Percentiles rank a stretch among this genome's conserved stretches.
These are phyloP conservation scores for Menidia beryllina DNA, from an alignment of 2,113 vertebrate species.

Conservation along the genomic window DNA sequence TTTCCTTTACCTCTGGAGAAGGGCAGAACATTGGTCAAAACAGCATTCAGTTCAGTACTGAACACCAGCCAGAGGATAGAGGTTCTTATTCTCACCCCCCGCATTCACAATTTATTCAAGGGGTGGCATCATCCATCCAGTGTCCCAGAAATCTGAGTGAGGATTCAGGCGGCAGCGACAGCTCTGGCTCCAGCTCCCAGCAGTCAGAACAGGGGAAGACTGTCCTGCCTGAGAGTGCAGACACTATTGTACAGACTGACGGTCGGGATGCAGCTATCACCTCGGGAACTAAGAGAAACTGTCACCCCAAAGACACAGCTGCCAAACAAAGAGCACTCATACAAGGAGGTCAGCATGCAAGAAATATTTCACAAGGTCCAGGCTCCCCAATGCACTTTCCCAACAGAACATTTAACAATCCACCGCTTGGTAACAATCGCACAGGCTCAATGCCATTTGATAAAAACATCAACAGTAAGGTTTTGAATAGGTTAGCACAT, in stretches of 20 bases:
- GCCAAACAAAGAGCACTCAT: constrained; percentile 81
- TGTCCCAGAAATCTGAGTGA: constrained; percentile 84
- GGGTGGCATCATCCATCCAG: constrained; percentile 69
- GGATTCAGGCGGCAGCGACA: constrained; percentile 78
- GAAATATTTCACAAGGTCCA: constrained; percentile 84
- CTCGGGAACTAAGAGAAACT: constrained; percentile 82
- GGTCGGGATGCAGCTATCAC: constrained; percentile 77
- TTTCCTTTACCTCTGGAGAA: constrained; percentile 82
- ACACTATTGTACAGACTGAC: constrained; percentile 83
- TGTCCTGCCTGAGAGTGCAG: constrained; percentile 85
- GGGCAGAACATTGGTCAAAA: constrained; percentile 81
- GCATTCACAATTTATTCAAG: constrained; percentile 81
- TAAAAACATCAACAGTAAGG: constrained; percentile 77
- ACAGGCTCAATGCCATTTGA: constrained; percentile 84
- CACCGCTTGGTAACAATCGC: constrained; percentile 70
- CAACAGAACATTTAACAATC: constrained; percentile 83
- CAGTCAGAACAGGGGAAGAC: constrained; percentile 84
- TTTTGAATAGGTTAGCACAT: constrained; percentile 81
- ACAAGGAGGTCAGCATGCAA: constrained; percentile 84
- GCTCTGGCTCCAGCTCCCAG: constrained; percentile 83
- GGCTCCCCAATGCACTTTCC: constrained; percentile 89
- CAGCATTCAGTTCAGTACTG: constrained; percentile 73
- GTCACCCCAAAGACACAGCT: constrained; percentile 78
- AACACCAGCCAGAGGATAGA: constrained; percentile 81
- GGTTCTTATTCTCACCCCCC: constrained; percentile 76